phyloP scores from a whole-genome alignment of 2,113 vertebrate species.

The Columba janthina region DNA sequence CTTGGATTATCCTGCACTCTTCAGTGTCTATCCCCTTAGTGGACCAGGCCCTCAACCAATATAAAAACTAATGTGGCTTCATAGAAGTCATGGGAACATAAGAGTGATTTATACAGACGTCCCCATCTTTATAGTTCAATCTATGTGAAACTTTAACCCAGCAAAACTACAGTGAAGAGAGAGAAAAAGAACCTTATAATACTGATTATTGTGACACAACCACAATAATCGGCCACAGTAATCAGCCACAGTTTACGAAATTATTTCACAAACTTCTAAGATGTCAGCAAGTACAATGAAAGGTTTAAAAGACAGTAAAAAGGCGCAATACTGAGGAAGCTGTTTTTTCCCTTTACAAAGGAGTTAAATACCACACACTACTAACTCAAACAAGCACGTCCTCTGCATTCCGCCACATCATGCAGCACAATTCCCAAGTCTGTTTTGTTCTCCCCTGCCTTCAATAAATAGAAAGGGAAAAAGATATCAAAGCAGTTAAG shows the following conservation, averaged over 20 bases:
- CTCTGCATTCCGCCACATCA: background rate
- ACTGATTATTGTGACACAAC: background rate
- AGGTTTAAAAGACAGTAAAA: background rate
- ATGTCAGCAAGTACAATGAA: background rate
- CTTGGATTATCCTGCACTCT: background rate
- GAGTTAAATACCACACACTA: background rate
- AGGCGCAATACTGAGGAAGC: background rate
- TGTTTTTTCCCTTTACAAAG: background rate
- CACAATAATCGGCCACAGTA: background rate
- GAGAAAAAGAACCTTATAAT: background rate
- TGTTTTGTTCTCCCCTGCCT: background rate
- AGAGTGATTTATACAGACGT: background rate
- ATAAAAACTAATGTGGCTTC: background rate
- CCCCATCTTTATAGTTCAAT: background rate
- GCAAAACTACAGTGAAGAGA: background rate
- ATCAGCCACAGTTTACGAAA: background rate
- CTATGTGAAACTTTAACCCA: background rate
- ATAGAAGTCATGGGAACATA: background rate
- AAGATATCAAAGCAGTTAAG: background rate
- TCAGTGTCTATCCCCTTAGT: background rate
- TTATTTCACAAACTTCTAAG: background rate
- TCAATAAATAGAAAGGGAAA: background rate
- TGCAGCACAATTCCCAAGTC: background rate
- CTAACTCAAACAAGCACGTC: background rate
- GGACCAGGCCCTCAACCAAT: background rate